Conservation (phyloP, 2,113 vertebrate genomes). For the Apistogramma diplotaenia region DNA sequence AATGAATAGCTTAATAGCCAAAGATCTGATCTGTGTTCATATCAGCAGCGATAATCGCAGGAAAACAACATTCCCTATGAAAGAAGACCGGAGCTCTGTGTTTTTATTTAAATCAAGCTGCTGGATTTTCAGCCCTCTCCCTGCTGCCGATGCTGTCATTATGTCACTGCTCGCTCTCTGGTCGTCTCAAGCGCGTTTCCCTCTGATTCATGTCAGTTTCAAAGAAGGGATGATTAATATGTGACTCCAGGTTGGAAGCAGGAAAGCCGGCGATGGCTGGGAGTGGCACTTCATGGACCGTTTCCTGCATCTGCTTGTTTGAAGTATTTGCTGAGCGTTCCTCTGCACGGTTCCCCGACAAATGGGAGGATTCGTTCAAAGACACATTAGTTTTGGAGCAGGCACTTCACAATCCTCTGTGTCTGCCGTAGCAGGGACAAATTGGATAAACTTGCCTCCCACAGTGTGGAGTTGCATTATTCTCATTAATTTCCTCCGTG, state of each 20-base stretch:
- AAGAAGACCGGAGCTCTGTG: conserved; percentile 7
- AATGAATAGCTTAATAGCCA: not conserved
- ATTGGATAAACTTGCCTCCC: conserved; percentile 41
- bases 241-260: conserved; percentile 36
- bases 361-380: conserved; percentile 54
- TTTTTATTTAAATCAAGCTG: conserved; percentile 26
- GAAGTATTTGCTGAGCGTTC: conserved; percentile 65
- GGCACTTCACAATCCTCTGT: conserved; percentile 52
- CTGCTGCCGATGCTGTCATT: conserved; percentile 26
- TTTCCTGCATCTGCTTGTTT: conserved; percentile 45
- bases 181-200: conserved; percentile 28
- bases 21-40: conserved; percentile 8
- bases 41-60: conserved; percentile 13
- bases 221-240: conserved; percentile 51
- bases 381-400: conserved; percentile 59
- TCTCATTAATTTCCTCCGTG: conserved; percentile 55
- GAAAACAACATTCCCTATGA: conserved; percentile 5
- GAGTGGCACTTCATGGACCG: conserved; percentile 55
- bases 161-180: conserved; percentile 18
- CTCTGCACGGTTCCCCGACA: conserved; percentile 42
- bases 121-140: conserved; percentile 24
- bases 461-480: conserved; percentile 29
- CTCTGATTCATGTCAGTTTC: conserved; percentile 45
- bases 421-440: conserved; percentile 38
- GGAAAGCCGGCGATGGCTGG: conserved; percentile 24